phyloP scores from a whole-genome alignment of 2,797 vertebrate genomes.

The Darevskia mixta region DNA sequence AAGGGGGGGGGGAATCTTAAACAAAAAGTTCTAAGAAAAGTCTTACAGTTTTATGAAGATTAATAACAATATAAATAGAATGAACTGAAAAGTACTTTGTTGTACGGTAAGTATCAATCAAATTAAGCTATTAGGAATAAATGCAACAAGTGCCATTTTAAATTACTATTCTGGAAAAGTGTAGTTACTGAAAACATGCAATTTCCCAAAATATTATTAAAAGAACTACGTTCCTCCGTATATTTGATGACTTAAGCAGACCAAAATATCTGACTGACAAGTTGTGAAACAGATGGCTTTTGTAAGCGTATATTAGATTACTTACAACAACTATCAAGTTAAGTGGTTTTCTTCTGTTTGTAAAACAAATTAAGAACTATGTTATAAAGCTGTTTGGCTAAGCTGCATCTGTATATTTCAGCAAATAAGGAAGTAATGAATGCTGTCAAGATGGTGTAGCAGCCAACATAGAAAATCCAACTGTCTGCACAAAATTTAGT shows the following conservation, averaged over 20 bases:
- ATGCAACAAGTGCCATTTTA: constrained; percentile 73
- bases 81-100: constrained; percentile 71
- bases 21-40: constrained; percentile 69
- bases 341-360: constrained; percentile 67
- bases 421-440: constrained; percentile 76
- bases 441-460: constrained; percentile 77
- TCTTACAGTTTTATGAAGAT: constrained; percentile 74
- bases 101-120: constrained; percentile 73
- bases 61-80: constrained; percentile 70
- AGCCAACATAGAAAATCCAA: constrained; percentile 88
- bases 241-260: constrained; percentile 74
- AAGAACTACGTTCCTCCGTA: constrained; percentile 66
- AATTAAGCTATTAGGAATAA: constrained; percentile 72
- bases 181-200: constrained; percentile 74
- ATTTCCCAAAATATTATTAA: constrained; percentile 71
- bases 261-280: constrained; percentile 74
- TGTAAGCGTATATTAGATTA: constrained; percentile 71
- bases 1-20: constrained; percentile 61
- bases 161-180: constrained; percentile 74
- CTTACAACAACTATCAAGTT: constrained; percentile 75
- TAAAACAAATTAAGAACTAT: constrained; percentile 73
- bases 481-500: constrained; percentile 79
- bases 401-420: constrained; percentile 70
- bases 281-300: constrained; percentile 75
- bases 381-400: constrained; percentile 75